These are phyloP conservation scores for Gila robusta DNA, from an alignment of 2,797 vertebrate species.

Conservation along the genomic window DNA sequence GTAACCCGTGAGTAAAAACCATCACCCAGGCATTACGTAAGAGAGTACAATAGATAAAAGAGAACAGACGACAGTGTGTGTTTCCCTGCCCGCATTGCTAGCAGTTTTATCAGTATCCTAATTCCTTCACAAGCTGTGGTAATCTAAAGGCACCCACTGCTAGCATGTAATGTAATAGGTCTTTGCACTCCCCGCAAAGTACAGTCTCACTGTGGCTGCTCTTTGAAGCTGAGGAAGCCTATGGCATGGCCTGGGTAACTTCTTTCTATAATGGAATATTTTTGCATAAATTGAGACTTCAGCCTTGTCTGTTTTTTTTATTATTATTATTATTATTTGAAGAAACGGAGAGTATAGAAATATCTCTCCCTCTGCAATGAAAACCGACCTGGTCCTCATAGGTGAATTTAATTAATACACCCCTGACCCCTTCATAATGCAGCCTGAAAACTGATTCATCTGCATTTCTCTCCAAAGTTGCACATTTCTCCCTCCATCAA, in stretches of 20 bases:
- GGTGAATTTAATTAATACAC: constrained; percentile 39
- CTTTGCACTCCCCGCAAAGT: constrained; percentile 47
- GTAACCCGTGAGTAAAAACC: constrained; percentile 29
- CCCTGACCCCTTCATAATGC: constrained; percentile 19
- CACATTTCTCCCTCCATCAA: constrained; percentile 5
- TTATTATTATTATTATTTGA: not conserved
- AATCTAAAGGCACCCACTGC: constrained; percentile 53
- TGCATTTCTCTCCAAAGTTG: constrained; percentile 14
- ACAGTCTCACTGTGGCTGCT: constrained; percentile 43
- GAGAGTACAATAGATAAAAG: constrained; percentile 40
- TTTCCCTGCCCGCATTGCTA: constrained; percentile 25
- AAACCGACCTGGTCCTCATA: constrained; percentile 13
- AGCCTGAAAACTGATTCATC: not conserved
- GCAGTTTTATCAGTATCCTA: constrained; percentile 48
- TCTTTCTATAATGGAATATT: constrained; percentile 56
- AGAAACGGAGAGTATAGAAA: constrained; percentile 14
- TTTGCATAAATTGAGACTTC: constrained; percentile 59
- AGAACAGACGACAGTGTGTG: constrained; percentile 15
- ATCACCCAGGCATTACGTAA: constrained; percentile 35
- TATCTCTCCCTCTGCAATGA: constrained; percentile 16
- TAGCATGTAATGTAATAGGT: constrained; percentile 55
- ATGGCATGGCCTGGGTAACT: constrained; percentile 56
- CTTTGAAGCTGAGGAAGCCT: constrained; percentile 58
- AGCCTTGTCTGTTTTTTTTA: constrained; percentile 51
- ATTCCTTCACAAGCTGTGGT: constrained; percentile 49